Evolutionary conservation across 2,113 vertebrate species (phyloP), one percentile per base, ranked within the genome.

Genomic region (Morone chrysops): DNA sequence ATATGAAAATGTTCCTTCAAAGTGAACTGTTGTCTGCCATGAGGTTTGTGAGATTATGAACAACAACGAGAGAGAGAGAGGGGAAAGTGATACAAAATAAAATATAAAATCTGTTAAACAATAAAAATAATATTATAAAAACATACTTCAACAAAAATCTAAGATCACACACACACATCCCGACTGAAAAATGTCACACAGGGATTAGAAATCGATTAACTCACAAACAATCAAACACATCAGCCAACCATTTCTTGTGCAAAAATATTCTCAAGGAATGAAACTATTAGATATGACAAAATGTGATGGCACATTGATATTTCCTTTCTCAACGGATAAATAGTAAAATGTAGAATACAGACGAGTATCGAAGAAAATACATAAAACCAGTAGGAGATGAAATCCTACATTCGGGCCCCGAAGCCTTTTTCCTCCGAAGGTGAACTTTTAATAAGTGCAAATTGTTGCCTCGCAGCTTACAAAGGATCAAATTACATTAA

Each of bases 391-490:
- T 70, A 81, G 56, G 80, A 90, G 67, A 68, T 73, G 40, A 83
- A 83, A 48, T 70, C 80, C 86, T 84, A 93, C 89, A 91, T 93
- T 93, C 89, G 91, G 75, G 85, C 67, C 43, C 31, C 13, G 8
- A 17, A 16, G 78, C 66, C 51, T 43, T 80, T 78, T 57, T 47
- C 59, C 63, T 77, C 62, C 78, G 31, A 87, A 84, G 70, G 75
- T 78, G 66, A 88, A 87, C 59, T 62, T 85, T 65, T 68, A 83
- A 57, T 60, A 93, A 93, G 93, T 95, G 94, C 94, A 94, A 94
- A 94, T 57, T 74, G 84, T 84, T 76, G 84, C 83, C 81, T 91
- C 90, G 72, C 87, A 88, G 83, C 80, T 91, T 84, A 75, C 71
- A 77, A 82, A 70, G 48, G 53, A 78, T 70, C 67, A 57, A 59